phyloP scores from a whole-genome alignment of 2,113 vertebrate genomes.

The Centropus unirufus region DNA sequence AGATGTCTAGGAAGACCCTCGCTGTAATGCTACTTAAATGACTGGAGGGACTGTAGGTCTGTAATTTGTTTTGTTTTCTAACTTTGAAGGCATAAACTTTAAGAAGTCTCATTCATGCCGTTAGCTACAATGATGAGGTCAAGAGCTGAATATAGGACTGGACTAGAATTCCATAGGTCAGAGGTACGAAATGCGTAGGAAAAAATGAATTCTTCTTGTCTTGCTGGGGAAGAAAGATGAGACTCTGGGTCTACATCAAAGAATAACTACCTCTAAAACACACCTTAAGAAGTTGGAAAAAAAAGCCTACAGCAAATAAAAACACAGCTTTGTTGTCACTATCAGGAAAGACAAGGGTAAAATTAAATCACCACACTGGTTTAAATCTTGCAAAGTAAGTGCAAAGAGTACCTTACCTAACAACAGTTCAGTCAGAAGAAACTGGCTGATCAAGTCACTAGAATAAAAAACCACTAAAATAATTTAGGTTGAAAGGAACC shows the following conservation, averaged over 20 bases:
- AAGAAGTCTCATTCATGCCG: not conserved
- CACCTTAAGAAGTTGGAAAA: not conserved
- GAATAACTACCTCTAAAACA: not conserved
- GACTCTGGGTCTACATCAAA: not conserved
- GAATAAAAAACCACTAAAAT: not conserved
- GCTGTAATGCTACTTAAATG: not conserved
- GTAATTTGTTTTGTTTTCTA: not conserved
- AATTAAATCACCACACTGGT: not conserved
- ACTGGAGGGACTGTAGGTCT: not conserved
- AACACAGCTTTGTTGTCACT: not conserved
- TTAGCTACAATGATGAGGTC: not conserved
- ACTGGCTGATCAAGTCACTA: not conserved
- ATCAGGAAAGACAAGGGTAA: not conserved
- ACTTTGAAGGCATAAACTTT: not conserved
- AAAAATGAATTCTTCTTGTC: not conserved
- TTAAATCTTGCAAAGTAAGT: not conserved
- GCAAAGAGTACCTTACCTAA: not conserved
- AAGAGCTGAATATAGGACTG: not conserved
- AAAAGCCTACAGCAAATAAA: not conserved
- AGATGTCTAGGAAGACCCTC: not conserved
- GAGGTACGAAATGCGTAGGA: not conserved
- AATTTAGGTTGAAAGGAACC: not conserved
- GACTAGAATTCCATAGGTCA: not conserved
- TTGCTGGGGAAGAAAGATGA: not conserved
- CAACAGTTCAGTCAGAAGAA: not conserved